Evolutionary conservation across 2,113 vertebrate species (phyloP), one percentile per base, ranked within the genome.

Genomic region (Tenebrosternarchus preto): DNA sequence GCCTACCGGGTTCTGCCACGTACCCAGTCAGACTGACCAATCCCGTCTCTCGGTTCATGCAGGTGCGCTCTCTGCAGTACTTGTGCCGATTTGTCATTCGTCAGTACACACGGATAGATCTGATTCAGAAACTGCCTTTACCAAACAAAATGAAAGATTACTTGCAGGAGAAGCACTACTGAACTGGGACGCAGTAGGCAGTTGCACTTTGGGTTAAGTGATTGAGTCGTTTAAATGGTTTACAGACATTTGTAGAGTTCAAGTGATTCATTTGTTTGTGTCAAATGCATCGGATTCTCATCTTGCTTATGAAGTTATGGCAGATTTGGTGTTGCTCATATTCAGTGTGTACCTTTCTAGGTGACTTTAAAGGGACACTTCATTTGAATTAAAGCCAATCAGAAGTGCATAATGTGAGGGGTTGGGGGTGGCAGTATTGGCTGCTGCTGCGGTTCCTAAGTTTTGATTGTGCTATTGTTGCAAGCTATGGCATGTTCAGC

Each of bases 121-220:
- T 99, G 73, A 99, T 99, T 90, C 97, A 97, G 90, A 99, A 98
- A 95, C 95, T 99, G 94, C 98, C 98, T 94, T 94, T 99, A 93
- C 98, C 98, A 89, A 98, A 97, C 95, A 99, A 98, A 92, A 99
- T 99, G 97, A 99, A 99, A 96, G 97, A 98, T 93, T 99, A 99
- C 89, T 92, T 99, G 92, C 98, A 99, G 93, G 98, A 99, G 93
- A 99, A 99, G 94, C 97, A 99, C 97, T 99, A 99, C 96, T 99
- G 96, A 99, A 82, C 81, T 88, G 91, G 90, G 91, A 94, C 89
- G 90, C 84, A 86, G 92, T 94, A 93, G 93, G 93, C 93, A 92
- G 93, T 94, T 95, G 96, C 95, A 97, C 96, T 97, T 94, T 97
- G 95, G 94, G 94, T 94, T 50, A 15, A 50, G 43, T 15, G 12